Conservation (phyloP, 2,797 vertebrate species). For the Acanthurus lineatus region DNA sequence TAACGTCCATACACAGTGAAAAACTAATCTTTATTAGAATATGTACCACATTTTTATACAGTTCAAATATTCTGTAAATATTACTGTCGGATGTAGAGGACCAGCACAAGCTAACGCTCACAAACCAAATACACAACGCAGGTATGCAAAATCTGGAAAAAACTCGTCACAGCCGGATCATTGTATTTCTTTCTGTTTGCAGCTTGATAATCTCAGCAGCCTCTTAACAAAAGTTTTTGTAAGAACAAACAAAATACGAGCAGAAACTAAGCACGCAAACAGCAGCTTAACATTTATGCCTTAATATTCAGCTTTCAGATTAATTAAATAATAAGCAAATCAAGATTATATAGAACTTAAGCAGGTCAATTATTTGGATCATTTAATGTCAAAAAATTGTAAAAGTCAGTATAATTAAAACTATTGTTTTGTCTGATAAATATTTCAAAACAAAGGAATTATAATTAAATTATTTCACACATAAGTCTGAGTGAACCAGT, state of each 20-base stretch:
- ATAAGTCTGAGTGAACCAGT: not conserved
- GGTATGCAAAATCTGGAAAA: conserved; percentile 16
- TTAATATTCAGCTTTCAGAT: not conserved
- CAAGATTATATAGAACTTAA: no score
- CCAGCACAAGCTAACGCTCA: conserved; percentile 37
- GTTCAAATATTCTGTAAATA: conserved; percentile 57
- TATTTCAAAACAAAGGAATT: not conserved
- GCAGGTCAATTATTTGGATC: not conserved
- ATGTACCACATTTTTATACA: conserved; percentile 26
- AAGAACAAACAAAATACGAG: not conserved
- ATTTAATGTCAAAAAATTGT: not conserved
- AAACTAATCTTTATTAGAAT: conserved; percentile 13
- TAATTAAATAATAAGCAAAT: not conserved
- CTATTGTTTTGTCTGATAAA: not conserved
- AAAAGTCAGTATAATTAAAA: not conserved
- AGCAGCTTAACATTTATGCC: not conserved
- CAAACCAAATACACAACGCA: conserved; percentile 48
- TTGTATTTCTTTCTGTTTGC: conserved; percentile 6
- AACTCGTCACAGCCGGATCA: not conserved
- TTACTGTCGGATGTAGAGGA: conserved; percentile 41
- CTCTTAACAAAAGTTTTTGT: not conserved
- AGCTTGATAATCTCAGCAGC: not conserved
- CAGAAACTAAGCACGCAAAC: not conserved
- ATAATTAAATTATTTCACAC: not conserved
- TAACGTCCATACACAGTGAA: not conserved